Percentiles rank a stretch among this genome's conserved stretches.
phyloP scores from a whole-genome alignment of 1,140 invertebrate species.

The Nymphalis io region DNA sequence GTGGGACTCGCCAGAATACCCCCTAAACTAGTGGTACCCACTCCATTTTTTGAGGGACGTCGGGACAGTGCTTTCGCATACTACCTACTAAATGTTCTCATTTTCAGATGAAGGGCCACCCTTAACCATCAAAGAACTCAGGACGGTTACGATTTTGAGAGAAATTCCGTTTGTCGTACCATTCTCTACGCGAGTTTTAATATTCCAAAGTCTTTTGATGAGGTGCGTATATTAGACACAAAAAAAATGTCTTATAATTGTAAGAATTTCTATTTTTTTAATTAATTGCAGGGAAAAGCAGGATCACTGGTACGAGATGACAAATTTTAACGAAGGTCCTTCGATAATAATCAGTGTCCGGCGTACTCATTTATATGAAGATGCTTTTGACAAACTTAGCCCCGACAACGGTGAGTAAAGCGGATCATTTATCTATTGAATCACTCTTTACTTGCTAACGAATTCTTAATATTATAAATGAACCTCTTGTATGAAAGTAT shows the following conservation, averaged over 20 bases:
- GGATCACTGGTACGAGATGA: conserved; percentile 86
- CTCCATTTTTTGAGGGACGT: too few relatives aligned
- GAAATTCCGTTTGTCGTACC: conserved; percentile 96
- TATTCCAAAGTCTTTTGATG: conserved; percentile 88
- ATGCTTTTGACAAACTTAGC: conserved; percentile 97
- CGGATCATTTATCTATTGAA: too few relatives aligned
- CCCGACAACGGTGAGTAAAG: conserved; percentile 88
- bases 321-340: conserved; percentile 88
- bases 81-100: background rate
- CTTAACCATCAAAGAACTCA: conserved; percentile 92
- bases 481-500: too few relatives aligned
- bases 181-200: conserved; percentile 93
- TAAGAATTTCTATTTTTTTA: background rate
- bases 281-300: conserved; percentile 83
- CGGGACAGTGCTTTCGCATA: too few relatives aligned
- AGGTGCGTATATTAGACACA: conserved; percentile 52
- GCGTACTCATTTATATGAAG: conserved; percentile 97
- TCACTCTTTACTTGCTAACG: too few relatives aligned
- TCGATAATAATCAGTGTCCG: conserved; percentile 91
- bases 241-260: background rate
- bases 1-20: too few relatives aligned
- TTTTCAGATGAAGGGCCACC: conserved; percentile 86
- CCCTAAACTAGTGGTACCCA: too few relatives aligned
- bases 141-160: conserved; percentile 92
- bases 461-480: too few relatives aligned